Conservation (phyloP, 2,888 invertebrate species). For the Tinea trinotella region DNA sequence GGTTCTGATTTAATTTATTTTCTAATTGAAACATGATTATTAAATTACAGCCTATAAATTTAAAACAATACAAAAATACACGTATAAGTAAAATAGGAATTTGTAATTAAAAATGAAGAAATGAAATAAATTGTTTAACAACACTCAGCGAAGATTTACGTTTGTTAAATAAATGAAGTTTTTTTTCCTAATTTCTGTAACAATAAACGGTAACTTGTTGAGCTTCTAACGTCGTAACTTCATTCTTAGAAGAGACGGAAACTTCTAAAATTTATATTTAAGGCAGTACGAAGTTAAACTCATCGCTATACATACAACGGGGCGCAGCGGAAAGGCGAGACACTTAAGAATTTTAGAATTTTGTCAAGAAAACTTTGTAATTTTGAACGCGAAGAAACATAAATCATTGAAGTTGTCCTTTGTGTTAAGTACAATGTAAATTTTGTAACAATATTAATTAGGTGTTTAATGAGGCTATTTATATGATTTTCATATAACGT, state of each 20-base stretch:
- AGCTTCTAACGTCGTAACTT: constrained; percentile 51
- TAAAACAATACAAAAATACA: neutral
- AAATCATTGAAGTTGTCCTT: constrained; percentile 41
- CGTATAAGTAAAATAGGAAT: neutral
- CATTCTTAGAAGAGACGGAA: constrained; percentile 37
- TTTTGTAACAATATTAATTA: constrained; percentile 16
- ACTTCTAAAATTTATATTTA: constrained; percentile 65
- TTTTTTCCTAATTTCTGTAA: constrained; percentile 12
- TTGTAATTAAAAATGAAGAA: neutral
- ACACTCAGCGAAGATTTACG: neutral
- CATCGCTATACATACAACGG: constrained; percentile 45
- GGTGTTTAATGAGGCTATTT: neutral
- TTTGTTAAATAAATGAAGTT: constrained; percentile 9
- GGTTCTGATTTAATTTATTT: neutral
- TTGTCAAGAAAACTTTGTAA: constrained; percentile 54
- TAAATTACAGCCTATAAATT: neutral
- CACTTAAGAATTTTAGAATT: constrained; percentile 66
- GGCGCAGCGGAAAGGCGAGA: constrained; percentile 39
- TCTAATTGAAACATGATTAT: neutral
- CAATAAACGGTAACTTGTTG: constrained; percentile 45
- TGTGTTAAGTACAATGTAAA: constrained; percentile 20
- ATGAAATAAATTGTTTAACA: neutral
- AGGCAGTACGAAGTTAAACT: constrained; percentile 61
- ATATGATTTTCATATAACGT: too few species aligned
- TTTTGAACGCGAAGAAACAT: constrained; percentile 48